phyloP scores from a whole-genome alignment of 2,797 vertebrate species.

The Zalophus californianus region DNA sequence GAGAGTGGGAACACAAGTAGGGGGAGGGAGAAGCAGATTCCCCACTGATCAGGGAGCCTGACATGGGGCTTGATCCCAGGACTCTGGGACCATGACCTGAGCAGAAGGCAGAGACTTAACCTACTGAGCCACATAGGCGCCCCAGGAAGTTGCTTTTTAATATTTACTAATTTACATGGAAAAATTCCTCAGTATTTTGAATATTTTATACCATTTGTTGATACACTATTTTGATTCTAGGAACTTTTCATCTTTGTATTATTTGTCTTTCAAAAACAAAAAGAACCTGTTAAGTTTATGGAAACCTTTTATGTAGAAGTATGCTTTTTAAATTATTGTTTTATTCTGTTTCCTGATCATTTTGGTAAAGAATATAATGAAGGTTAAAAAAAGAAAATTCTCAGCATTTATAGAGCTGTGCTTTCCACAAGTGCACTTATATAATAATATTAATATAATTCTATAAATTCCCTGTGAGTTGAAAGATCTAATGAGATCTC shows the following conservation, averaged over 20 bases:
- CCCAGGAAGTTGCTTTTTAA: background rate
- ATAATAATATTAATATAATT: background rate
- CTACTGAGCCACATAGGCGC: background rate
- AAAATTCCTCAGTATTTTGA: background rate
- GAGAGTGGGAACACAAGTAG: background rate
- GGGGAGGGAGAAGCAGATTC: background rate
- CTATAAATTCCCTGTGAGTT: background rate
- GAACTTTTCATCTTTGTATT: background rate
- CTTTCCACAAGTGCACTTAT: background rate
- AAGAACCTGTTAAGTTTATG: background rate
- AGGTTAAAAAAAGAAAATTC: background rate
- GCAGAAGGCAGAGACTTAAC: background rate
- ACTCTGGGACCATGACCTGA: background rate
- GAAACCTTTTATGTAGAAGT: background rate
- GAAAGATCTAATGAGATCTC: background rate
- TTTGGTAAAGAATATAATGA: constrained; percentile 5
- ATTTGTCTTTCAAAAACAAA: background rate
- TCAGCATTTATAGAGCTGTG: background rate
- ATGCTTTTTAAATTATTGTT: background rate
- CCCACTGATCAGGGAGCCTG: background rate
- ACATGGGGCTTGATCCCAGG: background rate
- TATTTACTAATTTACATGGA: background rate
- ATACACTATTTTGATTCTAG: background rate
- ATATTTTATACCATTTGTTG: background rate
- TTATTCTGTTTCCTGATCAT: background rate